Evolutionary conservation across 2,113 vertebrate species (phyloP).

Genomic region (Apus apus): DNA sequence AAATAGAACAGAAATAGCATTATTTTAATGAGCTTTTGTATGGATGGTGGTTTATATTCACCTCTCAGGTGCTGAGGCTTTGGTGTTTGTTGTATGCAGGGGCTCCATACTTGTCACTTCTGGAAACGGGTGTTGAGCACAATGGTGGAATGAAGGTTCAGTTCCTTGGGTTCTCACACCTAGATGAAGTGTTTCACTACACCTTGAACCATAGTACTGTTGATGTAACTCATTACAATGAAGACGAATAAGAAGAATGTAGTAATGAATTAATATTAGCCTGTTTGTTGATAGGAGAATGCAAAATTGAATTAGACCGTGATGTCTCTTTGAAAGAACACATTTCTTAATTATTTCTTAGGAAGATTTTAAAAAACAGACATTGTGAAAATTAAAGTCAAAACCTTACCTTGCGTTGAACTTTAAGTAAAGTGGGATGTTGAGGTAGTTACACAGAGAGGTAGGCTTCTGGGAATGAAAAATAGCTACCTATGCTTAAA

Average conservation of each 20-base stretch:
- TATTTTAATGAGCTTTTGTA: slow-evolving; percentile 27
- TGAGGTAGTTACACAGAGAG: neutral
- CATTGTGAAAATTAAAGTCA: neutral
- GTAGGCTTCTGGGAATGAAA: neutral
- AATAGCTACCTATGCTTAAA: neutral
- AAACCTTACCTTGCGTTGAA: neutral
- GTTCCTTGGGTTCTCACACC: neutral
- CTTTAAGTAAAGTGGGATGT: neutral
- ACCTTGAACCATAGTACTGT: neutral
- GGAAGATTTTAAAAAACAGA: neutral
- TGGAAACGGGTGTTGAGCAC: neutral
- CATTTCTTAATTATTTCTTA: neutral
- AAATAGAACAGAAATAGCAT: slow-evolving; percentile 9
- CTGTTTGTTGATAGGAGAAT: neutral
- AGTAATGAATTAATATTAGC: neutral
- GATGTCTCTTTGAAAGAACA: neutral
- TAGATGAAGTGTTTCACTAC: neutral
- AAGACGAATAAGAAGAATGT: too few species aligned
- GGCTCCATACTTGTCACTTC: neutral
- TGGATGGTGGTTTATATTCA: neutral
- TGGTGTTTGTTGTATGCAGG: neutral
- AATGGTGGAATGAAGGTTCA: neutral
- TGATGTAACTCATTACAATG: neutral
- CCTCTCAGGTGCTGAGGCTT: slow-evolving; percentile 3
- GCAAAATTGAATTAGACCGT: neutral